phyloP scores from a whole-genome alignment of 2,113 vertebrate genomes.

The Loxodonta africana region DNA sequence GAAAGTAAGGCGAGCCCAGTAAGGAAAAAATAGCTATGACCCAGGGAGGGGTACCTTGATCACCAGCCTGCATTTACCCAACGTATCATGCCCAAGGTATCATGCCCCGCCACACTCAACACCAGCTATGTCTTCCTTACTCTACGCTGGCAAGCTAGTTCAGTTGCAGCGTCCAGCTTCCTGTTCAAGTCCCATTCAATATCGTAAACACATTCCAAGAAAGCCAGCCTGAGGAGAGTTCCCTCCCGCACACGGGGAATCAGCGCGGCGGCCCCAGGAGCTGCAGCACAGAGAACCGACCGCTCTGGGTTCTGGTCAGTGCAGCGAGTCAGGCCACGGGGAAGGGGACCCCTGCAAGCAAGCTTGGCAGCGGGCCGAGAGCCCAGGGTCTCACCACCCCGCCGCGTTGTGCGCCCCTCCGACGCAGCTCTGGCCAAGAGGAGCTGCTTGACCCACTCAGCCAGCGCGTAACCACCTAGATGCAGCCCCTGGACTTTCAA shows the following conservation, averaged over 20 bases:
- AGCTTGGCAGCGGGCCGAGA: neutral
- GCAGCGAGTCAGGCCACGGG: neutral
- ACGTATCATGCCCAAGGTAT: neutral
- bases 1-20: neutral
- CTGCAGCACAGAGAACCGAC: neutral
- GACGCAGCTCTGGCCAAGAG: neutral
- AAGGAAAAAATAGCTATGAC: neutral
- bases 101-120: neutral
- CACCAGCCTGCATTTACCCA: neutral
- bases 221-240: conserved; percentile 66
- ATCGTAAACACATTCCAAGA: conserved; percentile 84
- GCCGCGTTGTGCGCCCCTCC: neutral
- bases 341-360: neutral
- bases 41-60: neutral
- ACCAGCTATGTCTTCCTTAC: conserved; percentile 36
- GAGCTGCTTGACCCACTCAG: neutral
- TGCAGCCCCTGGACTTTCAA: conserved; percentile 40
- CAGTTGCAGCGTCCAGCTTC: conserved; percentile 75
- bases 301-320: neutral
- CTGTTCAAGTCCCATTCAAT: conserved; percentile 76
- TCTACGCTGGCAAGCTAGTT: conserved; percentile 64
- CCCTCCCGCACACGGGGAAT: conserved; percentile 59
- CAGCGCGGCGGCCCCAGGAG: neutral
- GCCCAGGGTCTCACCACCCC: neutral
- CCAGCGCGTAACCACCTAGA: neutral